Evolutionary conservation across 2,797 vertebrate species (phyloP).

Genomic region (Ispidina picta): DNA sequence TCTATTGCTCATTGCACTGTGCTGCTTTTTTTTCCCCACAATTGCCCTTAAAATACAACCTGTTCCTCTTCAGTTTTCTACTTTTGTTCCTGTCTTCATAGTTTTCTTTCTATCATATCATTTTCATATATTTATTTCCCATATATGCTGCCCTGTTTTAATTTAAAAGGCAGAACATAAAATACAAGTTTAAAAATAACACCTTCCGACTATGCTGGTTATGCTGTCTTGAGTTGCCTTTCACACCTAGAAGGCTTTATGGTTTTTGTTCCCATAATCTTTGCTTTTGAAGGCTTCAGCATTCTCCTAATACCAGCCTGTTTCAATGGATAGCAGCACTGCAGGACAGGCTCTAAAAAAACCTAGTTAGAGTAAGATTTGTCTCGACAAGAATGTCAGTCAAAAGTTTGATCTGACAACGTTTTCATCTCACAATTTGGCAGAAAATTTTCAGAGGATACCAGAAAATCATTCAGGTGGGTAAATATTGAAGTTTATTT

Average conservation of each 20-base stretch:
- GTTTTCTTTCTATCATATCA: background rate
- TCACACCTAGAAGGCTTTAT: background rate
- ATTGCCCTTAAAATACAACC: background rate
- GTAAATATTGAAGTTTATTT: background rate
- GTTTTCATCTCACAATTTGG: background rate
- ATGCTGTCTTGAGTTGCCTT: background rate
- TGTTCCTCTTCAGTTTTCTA: background rate
- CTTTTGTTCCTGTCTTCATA: background rate
- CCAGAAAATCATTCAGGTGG: background rate
- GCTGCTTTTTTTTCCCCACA: background rate
- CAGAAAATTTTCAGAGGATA: background rate
- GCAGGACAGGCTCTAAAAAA: background rate
- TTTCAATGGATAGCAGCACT: background rate
- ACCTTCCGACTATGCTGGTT: background rate
- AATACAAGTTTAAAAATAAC: background rate
- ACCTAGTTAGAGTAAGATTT: background rate
- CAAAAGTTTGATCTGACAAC: background rate
- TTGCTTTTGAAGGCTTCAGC: background rate
- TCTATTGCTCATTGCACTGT: background rate
- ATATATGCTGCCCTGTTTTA: background rate
- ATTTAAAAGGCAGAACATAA: background rate
- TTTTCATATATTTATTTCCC: background rate
- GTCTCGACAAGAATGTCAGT: constrained; percentile 13
- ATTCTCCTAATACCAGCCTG: background rate
- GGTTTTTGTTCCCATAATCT: background rate